phyloP scores from a whole-genome alignment of 2,113 vertebrate species.

The Tauraco erythrolophus region DNA sequence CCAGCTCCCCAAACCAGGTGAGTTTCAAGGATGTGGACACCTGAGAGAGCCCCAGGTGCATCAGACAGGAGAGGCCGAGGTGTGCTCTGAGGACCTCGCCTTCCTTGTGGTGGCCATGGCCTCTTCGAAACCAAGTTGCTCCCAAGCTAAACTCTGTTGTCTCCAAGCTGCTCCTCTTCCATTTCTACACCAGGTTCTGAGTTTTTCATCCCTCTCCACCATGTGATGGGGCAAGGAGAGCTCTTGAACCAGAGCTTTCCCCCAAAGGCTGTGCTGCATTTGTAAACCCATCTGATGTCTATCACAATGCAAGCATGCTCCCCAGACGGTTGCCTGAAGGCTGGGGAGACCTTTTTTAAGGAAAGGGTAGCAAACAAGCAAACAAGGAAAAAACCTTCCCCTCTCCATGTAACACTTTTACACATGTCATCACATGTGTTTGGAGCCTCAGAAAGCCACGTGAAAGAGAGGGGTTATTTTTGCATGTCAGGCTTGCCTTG shows the following conservation, averaged over 20 bases:
- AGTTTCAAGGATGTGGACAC: neutral
- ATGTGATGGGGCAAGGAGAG: neutral
- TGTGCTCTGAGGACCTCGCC: accelerated
- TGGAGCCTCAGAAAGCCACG: neutral
- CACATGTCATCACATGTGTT: neutral
- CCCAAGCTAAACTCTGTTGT: neutral
- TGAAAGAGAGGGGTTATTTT: neutral
- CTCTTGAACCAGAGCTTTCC: neutral
- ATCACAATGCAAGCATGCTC: accelerated
- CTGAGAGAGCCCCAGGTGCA: neutral
- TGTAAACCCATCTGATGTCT: neutral
- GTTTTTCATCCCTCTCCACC: neutral
- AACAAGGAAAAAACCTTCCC: neutral
- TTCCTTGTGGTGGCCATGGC: accelerated
- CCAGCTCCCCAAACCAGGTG: neutral
- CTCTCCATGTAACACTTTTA: neutral
- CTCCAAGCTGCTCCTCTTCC: neutral
- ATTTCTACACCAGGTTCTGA: neutral
- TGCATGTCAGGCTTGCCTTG: neutral
- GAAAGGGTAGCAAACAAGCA: neutral
- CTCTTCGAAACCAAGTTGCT: neutral
- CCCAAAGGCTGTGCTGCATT: neutral
- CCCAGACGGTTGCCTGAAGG: neutral
- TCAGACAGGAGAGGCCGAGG: neutral
- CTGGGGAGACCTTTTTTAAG: neutral